Percentiles rank a stretch among this genome's conserved stretches.
Conservation (phyloP, 1,140 invertebrate species). For the Penaeus chinensis region DNA sequence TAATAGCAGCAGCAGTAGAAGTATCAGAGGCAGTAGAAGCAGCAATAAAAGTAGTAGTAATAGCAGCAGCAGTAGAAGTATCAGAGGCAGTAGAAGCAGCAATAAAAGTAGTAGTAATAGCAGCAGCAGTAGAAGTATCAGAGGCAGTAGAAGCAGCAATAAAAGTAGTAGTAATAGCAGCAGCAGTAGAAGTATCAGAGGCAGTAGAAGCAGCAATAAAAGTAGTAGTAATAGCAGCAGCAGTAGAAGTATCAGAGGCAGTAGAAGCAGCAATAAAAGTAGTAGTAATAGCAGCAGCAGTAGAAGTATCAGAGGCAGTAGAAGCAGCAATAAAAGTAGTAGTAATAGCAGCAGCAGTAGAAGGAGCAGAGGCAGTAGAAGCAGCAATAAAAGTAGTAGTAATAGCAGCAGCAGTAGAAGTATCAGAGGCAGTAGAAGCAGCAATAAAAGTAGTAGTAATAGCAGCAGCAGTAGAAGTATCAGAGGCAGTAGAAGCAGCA, state of each 20-base stretch:
- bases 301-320: slow-evolving; percentile 53
- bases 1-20: not conserved
- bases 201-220: no score
- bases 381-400: slow-evolving; percentile 49
- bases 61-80: slow-evolving; percentile 51
- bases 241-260: not conserved
- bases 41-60: slow-evolving; percentile 32
- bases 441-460: not conserved
- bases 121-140: slow-evolving; percentile 38
- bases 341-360: slow-evolving; percentile 41
- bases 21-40: slow-evolving; percentile 15
- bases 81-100: slow-evolving; percentile 52
- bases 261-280: slow-evolving; percentile 30
- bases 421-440: no score
- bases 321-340: slow-evolving; percentile 51
- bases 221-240: not conserved
- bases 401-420: no score
- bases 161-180: slow-evolving; percentile 41
- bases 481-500: no score
- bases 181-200: no score
- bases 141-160: no score
- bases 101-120: slow-evolving; percentile 48
- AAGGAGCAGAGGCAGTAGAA: no score
- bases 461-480: not conserved
- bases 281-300: slow-evolving; percentile 41